Conservation (phyloP, 2,113 vertebrate species). For the Ageneiosus marmoratus region DNA sequence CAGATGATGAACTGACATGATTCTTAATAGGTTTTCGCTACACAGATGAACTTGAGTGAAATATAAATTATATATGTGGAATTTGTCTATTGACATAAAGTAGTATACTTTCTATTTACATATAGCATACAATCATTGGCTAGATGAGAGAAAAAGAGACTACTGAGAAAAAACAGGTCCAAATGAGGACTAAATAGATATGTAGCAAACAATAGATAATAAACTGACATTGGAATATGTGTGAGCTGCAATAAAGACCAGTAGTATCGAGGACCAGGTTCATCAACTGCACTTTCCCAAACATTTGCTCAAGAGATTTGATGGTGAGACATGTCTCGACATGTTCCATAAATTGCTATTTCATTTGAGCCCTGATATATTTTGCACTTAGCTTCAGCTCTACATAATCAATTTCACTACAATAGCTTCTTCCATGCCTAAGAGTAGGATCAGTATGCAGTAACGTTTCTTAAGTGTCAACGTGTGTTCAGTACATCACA, state of each 20-base stretch:
- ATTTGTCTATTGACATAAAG: neutral
- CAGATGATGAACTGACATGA: neutral
- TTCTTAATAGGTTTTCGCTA: neutral
- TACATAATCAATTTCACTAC: neutral
- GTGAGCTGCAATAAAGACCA: constrained; percentile 54
- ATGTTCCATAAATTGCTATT: constrained; percentile 27
- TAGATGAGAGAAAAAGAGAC: neutral
- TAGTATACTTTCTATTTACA: neutral
- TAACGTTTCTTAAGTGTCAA: constrained; percentile 10
- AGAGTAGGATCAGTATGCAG: neutral
- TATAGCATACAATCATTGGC: neutral
- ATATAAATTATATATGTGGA: neutral
- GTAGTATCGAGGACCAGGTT: neutral
- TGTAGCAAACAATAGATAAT: neutral
- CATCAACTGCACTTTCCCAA: neutral
- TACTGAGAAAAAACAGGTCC: neutral
- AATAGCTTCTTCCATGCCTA: neutral
- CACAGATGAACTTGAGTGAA: neutral
- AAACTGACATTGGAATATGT: constrained; percentile 35
- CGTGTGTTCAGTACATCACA: neutral
- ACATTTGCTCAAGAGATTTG: constrained; percentile 44
- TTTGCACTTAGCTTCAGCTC: constrained; percentile 11
- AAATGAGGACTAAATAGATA: neutral
- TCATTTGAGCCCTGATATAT: constrained; percentile 6
- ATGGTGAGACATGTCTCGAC: constrained; percentile 40